Conservation (phyloP, 2,888 invertebrate genomes). For the Cylindroiulus punctatus region DNA sequence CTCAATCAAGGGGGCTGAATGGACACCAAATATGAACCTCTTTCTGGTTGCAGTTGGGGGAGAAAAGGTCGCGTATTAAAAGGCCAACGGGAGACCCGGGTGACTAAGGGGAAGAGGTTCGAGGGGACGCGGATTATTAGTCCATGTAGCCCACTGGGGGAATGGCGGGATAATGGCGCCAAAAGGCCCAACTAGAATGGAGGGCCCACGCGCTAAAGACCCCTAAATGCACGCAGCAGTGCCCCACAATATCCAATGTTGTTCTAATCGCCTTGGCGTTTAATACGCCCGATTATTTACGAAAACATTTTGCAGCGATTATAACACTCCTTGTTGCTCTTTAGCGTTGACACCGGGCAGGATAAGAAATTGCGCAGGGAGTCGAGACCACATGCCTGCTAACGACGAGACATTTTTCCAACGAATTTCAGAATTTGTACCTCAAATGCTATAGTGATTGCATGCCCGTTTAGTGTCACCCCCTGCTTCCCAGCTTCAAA, state of each 20-base stretch:
- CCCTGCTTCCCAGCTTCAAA: too few relatives aligned
- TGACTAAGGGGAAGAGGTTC: constrained; percentile 25
- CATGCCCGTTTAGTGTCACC: too few relatives aligned
- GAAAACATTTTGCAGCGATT: constrained; percentile 21
- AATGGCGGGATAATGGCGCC: not conserved
- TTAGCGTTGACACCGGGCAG: not conserved
- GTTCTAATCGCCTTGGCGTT: constrained; percentile 48
- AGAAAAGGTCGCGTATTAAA: not conserved
- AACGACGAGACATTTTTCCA: too few relatives aligned
- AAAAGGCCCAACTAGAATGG: constrained; percentile 42
- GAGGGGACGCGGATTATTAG: constrained; percentile 16
- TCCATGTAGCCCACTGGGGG: not conserved
- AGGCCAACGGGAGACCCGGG: constrained; percentile 46
- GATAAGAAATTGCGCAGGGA: not conserved
- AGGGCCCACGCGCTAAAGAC: constrained; percentile 36
- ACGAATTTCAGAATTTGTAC: too few relatives aligned
- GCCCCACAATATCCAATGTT: constrained; percentile 48
- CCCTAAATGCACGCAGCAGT: constrained; percentile 35
- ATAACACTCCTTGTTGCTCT: not conserved
- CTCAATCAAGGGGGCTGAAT: constrained; percentile 47
- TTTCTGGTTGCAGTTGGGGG: constrained; percentile 30
- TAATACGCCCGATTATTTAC: constrained; percentile 48
- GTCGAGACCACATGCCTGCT: not conserved
- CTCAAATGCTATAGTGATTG: too few relatives aligned
- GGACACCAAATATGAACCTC: constrained; percentile 44